Evolutionary conservation across 2,113 vertebrate species (phyloP), one percentile per base, ranked within the genome.

Genomic region (Leptodactylus fuscus): DNA sequence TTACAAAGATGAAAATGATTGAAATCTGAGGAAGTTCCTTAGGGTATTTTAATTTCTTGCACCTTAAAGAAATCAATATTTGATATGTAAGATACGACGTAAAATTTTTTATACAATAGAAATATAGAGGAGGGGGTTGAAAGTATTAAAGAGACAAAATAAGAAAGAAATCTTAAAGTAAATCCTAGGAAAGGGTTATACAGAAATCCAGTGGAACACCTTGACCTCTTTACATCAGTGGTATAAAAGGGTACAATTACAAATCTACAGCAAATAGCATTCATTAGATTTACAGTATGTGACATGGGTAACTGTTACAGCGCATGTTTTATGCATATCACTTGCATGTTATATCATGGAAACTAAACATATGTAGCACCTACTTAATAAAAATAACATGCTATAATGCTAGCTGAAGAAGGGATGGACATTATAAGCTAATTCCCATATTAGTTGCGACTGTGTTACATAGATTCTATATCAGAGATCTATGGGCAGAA

Each of bases 1-100:
- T 98, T 88, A 99, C 97, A 0, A 99, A 99, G 94, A 99, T 99
- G 88, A 99, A 99, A 85, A 99, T 97, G 87, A 99, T 96, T 88
- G 97, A 98, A 89, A 99, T 96, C 93, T 97, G 96, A 0, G 98
- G 98, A 9, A 99, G 95, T 82, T 99, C 97, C 91, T 95, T 95
- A 0, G 94, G 88, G 2, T 96, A 97, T 82, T 91, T 95, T 88
- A 96, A 90, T 91, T 96, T 96, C 91, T 95, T 96, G 89, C 98
- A 99, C 94, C 98, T 99, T 90, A 71, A 81, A 60, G 20, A 83
- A 75, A 78, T 22, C 27, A 29, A 77, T 34, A 41, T 41, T 60
- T 62, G 5, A 8, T 18, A 44, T 80, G n/a, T 80, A 22, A 60
- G 22, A 62, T 62, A 60, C 27, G 51, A 3, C 15, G 22, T 24